Conservation (phyloP, 2,797 vertebrate genomes). For the Decapterus maruadsi region DNA sequence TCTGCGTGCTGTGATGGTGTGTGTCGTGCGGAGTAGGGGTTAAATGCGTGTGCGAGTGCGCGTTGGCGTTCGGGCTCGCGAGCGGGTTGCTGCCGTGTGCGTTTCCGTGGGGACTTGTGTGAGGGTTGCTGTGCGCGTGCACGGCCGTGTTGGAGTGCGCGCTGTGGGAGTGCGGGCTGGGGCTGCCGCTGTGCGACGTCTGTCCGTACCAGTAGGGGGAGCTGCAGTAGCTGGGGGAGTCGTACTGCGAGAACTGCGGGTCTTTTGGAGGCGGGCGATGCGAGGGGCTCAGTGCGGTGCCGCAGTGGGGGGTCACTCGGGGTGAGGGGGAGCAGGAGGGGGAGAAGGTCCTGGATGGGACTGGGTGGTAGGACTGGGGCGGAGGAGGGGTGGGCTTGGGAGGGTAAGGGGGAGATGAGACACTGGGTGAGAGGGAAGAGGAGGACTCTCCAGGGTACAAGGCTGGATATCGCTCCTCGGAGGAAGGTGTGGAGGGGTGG, state of each 20-base stretch:
- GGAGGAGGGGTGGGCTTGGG: slow-evolving; percentile 86
- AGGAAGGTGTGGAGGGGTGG: slow-evolving; percentile 97
- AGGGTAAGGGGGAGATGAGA: slow-evolving; percentile 92
- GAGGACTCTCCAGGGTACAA: slow-evolving; percentile 93
- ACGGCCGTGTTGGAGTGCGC: slow-evolving; percentile 76
- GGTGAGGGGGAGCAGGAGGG: slow-evolving; percentile 94
- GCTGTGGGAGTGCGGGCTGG: slow-evolving; percentile 91
- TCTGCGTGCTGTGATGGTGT: slow-evolving; percentile 70
- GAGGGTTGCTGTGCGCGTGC: slow-evolving; percentile 73
- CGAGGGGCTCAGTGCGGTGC: slow-evolving; percentile 84
- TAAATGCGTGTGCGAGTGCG: slow-evolving; percentile 71
- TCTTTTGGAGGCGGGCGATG: slow-evolving; percentile 85
- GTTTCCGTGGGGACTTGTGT: slow-evolving; percentile 87
- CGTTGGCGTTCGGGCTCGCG: slow-evolving; percentile 61
- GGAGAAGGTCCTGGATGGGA: slow-evolving; percentile 93
- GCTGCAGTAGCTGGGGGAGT: slow-evolving; percentile 96
- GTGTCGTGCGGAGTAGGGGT: slow-evolving; percentile 65
- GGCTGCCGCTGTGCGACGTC: slow-evolving; percentile 90
- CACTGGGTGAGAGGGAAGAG: slow-evolving; percentile 89
- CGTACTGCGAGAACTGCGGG: slow-evolving; percentile 94
- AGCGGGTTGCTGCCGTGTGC: slow-evolving; percentile 63
- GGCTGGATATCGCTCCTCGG: slow-evolving; percentile 94
- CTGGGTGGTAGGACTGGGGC: slow-evolving; percentile 87
- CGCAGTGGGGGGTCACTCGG: slow-evolving; percentile 86
- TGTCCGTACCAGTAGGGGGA: slow-evolving; percentile 97